Base-by-base conservation (phyloP, 2,888 invertebrate species). In the Kryphioiulus occultus region DNA sequence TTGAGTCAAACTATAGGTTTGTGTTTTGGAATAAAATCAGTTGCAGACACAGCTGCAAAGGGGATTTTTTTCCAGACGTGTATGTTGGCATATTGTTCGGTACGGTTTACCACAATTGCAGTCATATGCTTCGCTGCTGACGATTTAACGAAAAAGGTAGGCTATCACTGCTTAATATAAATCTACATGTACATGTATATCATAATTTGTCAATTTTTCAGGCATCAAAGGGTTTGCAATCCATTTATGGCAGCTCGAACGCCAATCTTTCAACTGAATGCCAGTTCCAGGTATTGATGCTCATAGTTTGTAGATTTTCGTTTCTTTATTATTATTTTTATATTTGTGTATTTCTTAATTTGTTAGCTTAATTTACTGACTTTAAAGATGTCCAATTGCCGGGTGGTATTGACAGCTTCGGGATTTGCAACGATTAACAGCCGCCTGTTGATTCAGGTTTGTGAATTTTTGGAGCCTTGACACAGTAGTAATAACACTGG, bases 331-430 rank as follows among this genome's bases (percentile, higher is more conserved):
- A 68, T 68, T 26, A 5, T 59, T 12, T 26, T 7, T 26, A 0
- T 68, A 68, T 22, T 3, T 22, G 22, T 22, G 10, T 35, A 35
- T 22, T 84, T 84, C n/a, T 35, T 84, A 0, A 0, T 83, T 53
- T 53, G 1, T 84, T 22, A 85, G 85, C 85, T 85, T n/a, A 39
- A 44, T 44, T 85, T 85, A n/a, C 39, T 85, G 85, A 44, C 19
- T 26, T 39, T n/a, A 4, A 85, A 42, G 26, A 85, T 85, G 10
- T 15, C 44, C 22, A 85, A 39, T 12, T 44, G 85, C 15, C 39
- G 39, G 1, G 85, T 85, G 17, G 85, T 44, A n/a, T 22, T 85
- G 22, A 85, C 85, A 22, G 39, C 44, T 9, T 85, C 85, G 0
- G 85, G 85, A 22, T 42, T 85, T 44, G 44, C 85, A 26, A 42